A percentile compares a stretch with the other conserved stretches of the same genome.
These are phyloP conservation scores for Myotis vivesi DNA, from an alignment of 2,797 vertebrate species.

Conservation along the genomic window DNA sequence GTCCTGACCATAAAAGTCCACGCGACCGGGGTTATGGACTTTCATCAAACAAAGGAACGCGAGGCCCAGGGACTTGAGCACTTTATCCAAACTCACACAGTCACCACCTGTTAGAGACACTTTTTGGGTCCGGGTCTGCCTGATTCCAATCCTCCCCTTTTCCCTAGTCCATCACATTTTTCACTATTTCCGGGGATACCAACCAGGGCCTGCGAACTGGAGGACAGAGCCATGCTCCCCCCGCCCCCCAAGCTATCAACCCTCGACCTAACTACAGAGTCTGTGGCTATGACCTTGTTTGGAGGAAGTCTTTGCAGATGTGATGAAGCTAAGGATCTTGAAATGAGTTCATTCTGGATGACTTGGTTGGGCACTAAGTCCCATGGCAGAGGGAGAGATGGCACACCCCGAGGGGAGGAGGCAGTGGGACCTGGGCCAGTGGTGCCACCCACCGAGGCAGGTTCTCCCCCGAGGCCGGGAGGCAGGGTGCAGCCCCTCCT, in stretches of 20 bases:
- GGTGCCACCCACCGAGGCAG: background rate
- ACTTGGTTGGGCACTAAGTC: background rate
- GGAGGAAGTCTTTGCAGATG: background rate
- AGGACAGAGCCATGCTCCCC: background rate
- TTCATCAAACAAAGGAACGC: background rate
- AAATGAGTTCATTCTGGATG: background rate
- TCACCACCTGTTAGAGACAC: background rate
- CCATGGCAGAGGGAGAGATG: background rate
- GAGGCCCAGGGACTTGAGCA: background rate
- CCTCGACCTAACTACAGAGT: no score
- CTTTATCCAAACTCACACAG: background rate
- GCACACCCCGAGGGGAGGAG: no score
- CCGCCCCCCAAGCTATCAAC: rapidly evolving
- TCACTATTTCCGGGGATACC: background rate
- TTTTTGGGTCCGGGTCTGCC: background rate
- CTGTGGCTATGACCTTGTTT: background rate
- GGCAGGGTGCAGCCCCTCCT: background rate
- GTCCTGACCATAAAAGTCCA: background rate
- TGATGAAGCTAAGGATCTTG: background rate
- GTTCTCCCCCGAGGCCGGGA: rapidly evolving
- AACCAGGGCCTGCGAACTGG: background rate
- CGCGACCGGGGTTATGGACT: no score
- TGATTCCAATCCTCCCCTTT: background rate
- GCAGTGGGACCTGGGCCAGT: background rate
- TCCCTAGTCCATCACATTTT: background rate